Percentiles rank a stretch among this genome's conserved stretches.
These are phyloP conservation scores for Campoletis raptor DNA, from an alignment of 2,888 invertebrate species.

Conservation along the genomic window DNA sequence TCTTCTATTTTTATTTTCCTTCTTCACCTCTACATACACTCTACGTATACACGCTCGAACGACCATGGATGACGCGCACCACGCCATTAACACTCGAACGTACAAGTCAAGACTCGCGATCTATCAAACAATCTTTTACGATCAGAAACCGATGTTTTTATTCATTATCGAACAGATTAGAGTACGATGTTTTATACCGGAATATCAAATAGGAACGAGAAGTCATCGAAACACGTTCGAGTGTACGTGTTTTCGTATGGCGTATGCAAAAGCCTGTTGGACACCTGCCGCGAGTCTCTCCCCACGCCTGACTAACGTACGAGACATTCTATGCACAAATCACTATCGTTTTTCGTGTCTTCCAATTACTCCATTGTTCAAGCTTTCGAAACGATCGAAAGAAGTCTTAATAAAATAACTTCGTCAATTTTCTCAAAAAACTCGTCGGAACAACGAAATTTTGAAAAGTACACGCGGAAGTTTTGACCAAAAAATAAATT, in stretches of 20 bases:
- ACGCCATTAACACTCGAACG: neutral
- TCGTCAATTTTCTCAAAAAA: too few species aligned
- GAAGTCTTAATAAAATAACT: neutral
- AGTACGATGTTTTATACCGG: neutral
- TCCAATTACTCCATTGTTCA: neutral
- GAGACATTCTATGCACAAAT: slow-evolving; percentile 4
- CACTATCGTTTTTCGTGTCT: neutral
- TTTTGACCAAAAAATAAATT: neutral
- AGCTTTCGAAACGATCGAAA: neutral
- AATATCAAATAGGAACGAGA: slow-evolving; percentile 17
- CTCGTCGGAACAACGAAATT: too few species aligned
- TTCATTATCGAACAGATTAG: slow-evolving; percentile 31
- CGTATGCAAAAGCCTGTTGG: slow-evolving; percentile 32
- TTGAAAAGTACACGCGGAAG: neutral
- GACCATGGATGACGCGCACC: neutral
- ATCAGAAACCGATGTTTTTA: slow-evolving; percentile 23
- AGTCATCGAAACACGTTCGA: neutral
- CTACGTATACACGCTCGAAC: neutral
- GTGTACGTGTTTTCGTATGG: slow-evolving; percentile 21
- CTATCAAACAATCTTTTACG: slow-evolving; percentile 2
- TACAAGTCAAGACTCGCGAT: neutral
- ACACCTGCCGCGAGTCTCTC: slow-evolving; percentile 35
- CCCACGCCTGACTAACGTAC: slow-evolving; percentile 1
- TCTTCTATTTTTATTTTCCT: neutral
- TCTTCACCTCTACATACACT: neutral